Base-by-base conservation (phyloP, 2,113 vertebrate genomes). In the Anas platyrhynchos region DNA sequence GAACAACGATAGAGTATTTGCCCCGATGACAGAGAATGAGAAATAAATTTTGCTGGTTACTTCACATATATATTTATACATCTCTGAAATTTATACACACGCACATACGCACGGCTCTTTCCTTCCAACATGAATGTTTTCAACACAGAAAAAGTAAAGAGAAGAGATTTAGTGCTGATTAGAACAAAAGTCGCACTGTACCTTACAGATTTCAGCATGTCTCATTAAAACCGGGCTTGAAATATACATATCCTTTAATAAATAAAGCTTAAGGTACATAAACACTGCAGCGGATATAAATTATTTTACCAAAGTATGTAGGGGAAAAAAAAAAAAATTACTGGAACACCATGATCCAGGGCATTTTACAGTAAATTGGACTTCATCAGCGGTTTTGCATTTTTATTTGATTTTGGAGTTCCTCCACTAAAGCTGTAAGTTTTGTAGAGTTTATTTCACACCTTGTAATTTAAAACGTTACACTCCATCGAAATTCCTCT, bases 351-450 rank as follows among this genome's bases (percentile, higher is more conserved):
- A 58, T 6, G 89, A 89, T 97, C 91, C 94, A 86, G 85, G 77
- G 82, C 65, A 91, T 91, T 84, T 97, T 95, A 96, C 81, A 97
- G 79, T 96, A 96, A 95, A 93, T 95, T 96, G 91, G 84, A 86
- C 87, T 79, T 96, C 94, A 95, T 97, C 95, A 94, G 95, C 9
- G 79, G 36, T 88, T 97, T 96, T 96, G 79, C 55, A 88, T 91
- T 98, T 96, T 96, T 93, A 94, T 97, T 97, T 98, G 96, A 94
- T 97, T 96, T 94, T 84, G 90, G 91, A 94, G 63, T 92, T 95
- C 95, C 94, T 95, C 88, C 91, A 95, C 94, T 96, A 92, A 95
- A 94, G 78, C 87, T 93, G 92, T 68, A 94, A 86, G 90, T 95
- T 97, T 96, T 95, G 94, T 96, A 96, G 97, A 80, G 79, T 94